Evolutionary conservation across 2,797 vertebrate species (phyloP), one percentile per base, ranked within the genome.

Genomic region (Lepus oiostolus): DNA sequence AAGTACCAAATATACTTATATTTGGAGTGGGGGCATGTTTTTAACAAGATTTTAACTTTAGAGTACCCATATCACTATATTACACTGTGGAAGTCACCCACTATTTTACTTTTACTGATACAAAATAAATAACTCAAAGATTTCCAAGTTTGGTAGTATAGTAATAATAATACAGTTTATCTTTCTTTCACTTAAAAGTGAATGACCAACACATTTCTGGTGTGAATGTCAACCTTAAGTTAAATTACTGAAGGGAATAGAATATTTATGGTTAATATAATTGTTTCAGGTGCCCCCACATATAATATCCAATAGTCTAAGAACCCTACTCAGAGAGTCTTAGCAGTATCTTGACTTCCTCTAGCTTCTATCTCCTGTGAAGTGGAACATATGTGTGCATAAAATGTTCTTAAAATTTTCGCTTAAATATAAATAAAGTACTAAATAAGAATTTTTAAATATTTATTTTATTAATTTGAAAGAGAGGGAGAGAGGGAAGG

Each of bases 1-100:
- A 97, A 96, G 95, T 58, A 92, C 67, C 91, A 93, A 94, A 96
- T 77, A 35, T 35, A 95, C 35, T 96, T 97, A 76, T 70, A 47
- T 9, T 58, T 71, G 76, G 95, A 93, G 7, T 81, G 88, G 85
- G 54, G 5, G 3, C 58, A 75, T 82, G 60, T 74, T 74, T n/a
- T 88, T 50, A 74, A 90, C 82, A 96, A 84, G 30, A 90, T 96
- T 70, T 76, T 92, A 87, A 63, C 62, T 76, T 86, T 26, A 75
- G 47, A 95, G 79, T 17, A 81, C 60, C 21, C 38, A 54, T 94
- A 81, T 58, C n/a, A 87, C 26, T 81, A 81, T 16, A 30, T 38
- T 87, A 85, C 60, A 0, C 7, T 77, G 16, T 38, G 72, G 52
- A 2, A 94, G 17, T 85, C 4, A 38, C 13, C 10, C 77, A 75